Percentiles rank a stretch among this genome's conserved stretches.
Conservation (phyloP, 37 sponge, comb jelly and placozoan species). For the Beroe ovata region DNA sequence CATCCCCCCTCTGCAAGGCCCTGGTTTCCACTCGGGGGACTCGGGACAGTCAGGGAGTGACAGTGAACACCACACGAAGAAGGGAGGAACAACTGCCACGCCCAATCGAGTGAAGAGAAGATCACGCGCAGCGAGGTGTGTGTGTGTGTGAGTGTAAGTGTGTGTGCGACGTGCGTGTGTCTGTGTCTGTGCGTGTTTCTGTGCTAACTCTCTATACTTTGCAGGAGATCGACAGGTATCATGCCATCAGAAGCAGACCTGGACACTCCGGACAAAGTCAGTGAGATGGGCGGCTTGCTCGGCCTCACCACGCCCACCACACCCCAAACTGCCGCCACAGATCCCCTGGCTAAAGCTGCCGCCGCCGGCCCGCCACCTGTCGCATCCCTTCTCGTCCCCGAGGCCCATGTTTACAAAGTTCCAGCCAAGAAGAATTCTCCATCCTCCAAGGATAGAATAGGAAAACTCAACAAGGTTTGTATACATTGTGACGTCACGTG, state of each 20-base stretch:
- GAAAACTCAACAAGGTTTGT: slow-evolving; percentile 22
- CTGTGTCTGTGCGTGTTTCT: no score
- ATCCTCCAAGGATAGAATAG: neutral
- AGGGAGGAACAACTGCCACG: slow-evolving; percentile 7
- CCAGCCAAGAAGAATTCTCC: neutral
- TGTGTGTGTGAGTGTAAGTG: no score
- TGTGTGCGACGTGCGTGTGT: no score
- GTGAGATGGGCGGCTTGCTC: slow-evolving; percentile 9
- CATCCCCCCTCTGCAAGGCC: neutral
- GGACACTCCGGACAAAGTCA: slow-evolving; percentile 28
- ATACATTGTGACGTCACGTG: neutral
- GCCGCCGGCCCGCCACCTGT: no score
- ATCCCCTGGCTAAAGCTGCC: neutral
- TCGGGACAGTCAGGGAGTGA: slow-evolving; percentile 25
- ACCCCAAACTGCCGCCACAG: neutral
- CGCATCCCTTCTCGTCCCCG: slow-evolving; percentile 17
- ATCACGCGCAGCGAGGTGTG: slow-evolving; percentile 13
- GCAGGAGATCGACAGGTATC: slow-evolving; percentile 32
- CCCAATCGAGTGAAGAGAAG: slow-evolving; percentile 16
- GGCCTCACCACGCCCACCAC: neutral
- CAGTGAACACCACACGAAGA: neutral
- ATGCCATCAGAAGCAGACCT: slow-evolving; percentile 40
- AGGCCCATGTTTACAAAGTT: neutral
- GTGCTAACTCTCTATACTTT: neutral
- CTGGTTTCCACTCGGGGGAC: neutral